Evolutionary conservation across 1,140 invertebrate genomes (phyloP), one percentile per base, ranked within the genome.

Genomic region (Lethocerus indicus): DNA sequence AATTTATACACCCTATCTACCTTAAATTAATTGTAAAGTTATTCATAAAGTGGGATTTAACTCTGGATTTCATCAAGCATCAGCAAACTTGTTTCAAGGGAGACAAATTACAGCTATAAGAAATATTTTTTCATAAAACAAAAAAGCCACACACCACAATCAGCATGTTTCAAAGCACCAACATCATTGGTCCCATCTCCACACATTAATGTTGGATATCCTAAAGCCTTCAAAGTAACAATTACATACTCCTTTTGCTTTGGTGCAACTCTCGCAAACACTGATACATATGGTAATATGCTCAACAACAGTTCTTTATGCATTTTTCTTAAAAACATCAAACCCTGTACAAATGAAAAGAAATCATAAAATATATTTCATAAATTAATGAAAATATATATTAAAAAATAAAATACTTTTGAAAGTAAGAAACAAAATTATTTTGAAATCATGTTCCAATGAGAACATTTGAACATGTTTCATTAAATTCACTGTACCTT

Each of bases 111-210:
- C n/a, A n/a, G n/a, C n/a, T n/a, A n/a, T n/a, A n/a, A n/a, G n/a
- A 50, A 21, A 1, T 48, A 26, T 40, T 72, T 41, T 41, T 14
- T 20, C 2, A 42, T n/a, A 42, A 24, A 4, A 42, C 16, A 5
- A 7, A 3, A 3, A 42, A 42, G n/a, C 26, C n/a, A 44, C 25
- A 27, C 56, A 79, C 90, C 91, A 63, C 95, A 89, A 69, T 95
- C 79, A 29, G 96, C 91, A 70, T 99, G 95, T 73, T 98, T 99
- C 9, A 99, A 70, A 21, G 96, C 96, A n/a, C 96, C 96, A 23
- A 99, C 96, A 72, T 99, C 96, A 69, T 99, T 99, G 1, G 96
- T 99, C 52, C 96, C 96, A 73, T 99, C 96, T n/a, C 96, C 96
- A 65, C 95, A 98, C 96, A 99, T 99, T 0, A 99, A 66, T 1